Evolutionary conservation across 2,113 vertebrate genomes (phyloP), one percentile per base, ranked within the genome.

Genomic region (Mesitornis unicolor): DNA sequence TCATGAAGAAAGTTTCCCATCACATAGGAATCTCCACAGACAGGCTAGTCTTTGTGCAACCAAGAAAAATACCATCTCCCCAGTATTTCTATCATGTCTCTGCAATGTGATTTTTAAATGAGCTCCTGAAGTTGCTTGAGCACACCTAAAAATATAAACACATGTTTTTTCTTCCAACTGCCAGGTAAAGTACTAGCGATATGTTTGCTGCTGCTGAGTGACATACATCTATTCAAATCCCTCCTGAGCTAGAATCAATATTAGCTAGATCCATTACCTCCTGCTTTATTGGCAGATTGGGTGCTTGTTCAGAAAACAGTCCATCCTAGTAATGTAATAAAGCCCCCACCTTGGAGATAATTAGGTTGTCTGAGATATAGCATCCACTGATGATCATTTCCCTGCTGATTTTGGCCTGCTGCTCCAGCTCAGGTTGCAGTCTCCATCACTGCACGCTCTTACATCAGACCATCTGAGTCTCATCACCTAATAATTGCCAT

Each of bases 221-320:
- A 94, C 91, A 95, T 56, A 31, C 51, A 90, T 70, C 57, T 78
- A 59, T 43, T 65, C 65, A 94, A 75, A 97, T 94, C 69, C 77
- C 84, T 79, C 78, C 89, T 69, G 69, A 93, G 84, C 36, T 68
- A 87, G 77, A 94, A 95, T 95, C 94, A 91, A 53, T 92, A 94
- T 79, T 48, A 91, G 74, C 89, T 61, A 87, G 89, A 94, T 95
- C 87, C 94, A 96, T 96, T 97, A 95, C 89, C 91, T 91, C 77
- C 89, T 87, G 69, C 29, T 91, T 91, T 95, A 91, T 94, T 89
- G 91, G 77, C 93, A 95, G 93, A 48, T 95, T 83, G 81, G 95
- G 60, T 94, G 70, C 93, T 95, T 91, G 74, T 84, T 94, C 95
- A 93, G 91, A 96, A 94, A 96, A 87, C 96, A 97, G 84, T 84